A percentile compares a stretch with the other conserved stretches of the same genome.
These are phyloP conservation scores for Clarias laeviceps DNA, from an alignment of 2,797 vertebrate genomes.

Conservation along the genomic window DNA sequence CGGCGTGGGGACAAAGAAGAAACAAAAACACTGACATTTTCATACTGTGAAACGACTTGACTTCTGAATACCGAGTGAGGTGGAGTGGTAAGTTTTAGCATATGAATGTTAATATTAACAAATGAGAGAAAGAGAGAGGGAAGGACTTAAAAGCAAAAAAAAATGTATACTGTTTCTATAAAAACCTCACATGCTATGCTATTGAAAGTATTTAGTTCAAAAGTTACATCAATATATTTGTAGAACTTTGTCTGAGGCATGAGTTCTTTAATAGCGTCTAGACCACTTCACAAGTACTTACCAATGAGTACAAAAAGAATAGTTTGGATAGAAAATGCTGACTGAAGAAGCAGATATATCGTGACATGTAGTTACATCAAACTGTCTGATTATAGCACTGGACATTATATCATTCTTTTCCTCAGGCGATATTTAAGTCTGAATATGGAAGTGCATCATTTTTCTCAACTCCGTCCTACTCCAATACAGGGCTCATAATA, in stretches of 20 bases:
- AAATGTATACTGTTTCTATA: background rate
- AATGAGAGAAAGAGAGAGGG: background rate
- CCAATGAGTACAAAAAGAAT: background rate
- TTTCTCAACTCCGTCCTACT: background rate
- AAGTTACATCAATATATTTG: background rate
- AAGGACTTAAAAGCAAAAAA: background rate
- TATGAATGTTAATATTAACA: conserved; percentile 14
- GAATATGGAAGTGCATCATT: background rate
- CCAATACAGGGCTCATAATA: background rate
- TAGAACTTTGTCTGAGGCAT: background rate
- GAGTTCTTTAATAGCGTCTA: background rate
- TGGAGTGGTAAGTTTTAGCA: conserved; percentile 25
- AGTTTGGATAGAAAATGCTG: background rate
- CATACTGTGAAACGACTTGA: conserved; percentile 16
- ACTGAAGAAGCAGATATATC: background rate
- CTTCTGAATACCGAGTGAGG: conserved; percentile 18
- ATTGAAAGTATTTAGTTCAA: too few relatives aligned
- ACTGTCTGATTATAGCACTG: background rate
- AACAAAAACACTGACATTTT: conserved; percentile 45
- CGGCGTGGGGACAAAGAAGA: conserved; percentile 35
- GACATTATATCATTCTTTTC: background rate
- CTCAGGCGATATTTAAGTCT: background rate
- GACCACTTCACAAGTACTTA: background rate
- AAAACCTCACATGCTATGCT: background rate
- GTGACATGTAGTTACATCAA: background rate